Conservation (phyloP, 2,113 vertebrate species). For the Neodontobutis hainanensis region DNA sequence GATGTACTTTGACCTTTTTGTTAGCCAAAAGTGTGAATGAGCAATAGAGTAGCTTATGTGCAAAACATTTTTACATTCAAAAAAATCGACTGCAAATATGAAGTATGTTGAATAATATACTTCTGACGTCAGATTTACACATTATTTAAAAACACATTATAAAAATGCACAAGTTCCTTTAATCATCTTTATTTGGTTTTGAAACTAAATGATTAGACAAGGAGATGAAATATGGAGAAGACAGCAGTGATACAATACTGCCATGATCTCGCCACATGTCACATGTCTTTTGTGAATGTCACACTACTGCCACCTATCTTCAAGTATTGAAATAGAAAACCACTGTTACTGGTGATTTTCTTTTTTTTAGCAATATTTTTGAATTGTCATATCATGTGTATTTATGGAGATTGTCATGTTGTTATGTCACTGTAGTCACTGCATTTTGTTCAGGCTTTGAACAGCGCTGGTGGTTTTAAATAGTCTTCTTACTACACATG, state of each 20-base stretch:
- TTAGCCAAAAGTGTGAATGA: slow-evolving; percentile 5
- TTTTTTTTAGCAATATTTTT: too few relatives aligned
- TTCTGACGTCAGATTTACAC: background rate
- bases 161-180: too few relatives aligned
- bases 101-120: background rate
- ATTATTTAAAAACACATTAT: too few relatives aligned
- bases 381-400: background rate
- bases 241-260: background rate
- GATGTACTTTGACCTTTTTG: slow-evolving; percentile 9
- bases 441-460: slow-evolving; percentile 49
- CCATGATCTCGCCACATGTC: background rate
- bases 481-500: slow-evolving; percentile 54
- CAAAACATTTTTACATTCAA: background rate
- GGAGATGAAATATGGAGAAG: slow-evolving; percentile 5
- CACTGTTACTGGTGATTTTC: background rate
- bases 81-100: background rate
- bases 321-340: slow-evolving; percentile 19
- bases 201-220: slow-evolving; percentile 12
- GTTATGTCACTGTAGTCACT: slow-evolving; percentile 55
- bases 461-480: slow-evolving; percentile 49
- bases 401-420: slow-evolving; percentile 33
- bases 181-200: background rate
- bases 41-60: slow-evolving; percentile 1
- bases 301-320: slow-evolving; percentile 57
- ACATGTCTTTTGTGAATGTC: slow-evolving; percentile 33